Conservation (phyloP, 1,140 invertebrate species). For the Chionoecetes opilio region DNA sequence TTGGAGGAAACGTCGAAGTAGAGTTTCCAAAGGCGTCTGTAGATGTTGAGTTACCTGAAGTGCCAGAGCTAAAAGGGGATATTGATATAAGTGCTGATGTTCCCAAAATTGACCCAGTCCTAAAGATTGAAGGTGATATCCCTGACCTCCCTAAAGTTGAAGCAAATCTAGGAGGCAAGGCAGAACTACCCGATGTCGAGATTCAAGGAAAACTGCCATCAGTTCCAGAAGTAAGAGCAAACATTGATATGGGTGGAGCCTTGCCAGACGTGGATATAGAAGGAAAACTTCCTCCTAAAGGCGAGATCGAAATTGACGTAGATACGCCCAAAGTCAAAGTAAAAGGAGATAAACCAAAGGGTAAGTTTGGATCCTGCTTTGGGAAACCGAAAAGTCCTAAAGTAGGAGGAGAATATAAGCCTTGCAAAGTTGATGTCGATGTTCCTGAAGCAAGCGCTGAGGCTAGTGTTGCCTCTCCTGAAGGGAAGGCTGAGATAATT, state of each 20-base stretch:
- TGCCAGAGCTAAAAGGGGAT: constrained; percentile 51
- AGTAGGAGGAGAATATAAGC: constrained; percentile 62
- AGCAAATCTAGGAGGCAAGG: constrained; percentile 62
- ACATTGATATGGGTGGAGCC: not conserved
- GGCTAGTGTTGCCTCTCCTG: not conserved
- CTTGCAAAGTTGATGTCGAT: constrained; percentile 41
- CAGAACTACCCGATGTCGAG: constrained; percentile 48
- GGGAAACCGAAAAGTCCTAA: constrained; percentile 60
- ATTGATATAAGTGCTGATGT: constrained; percentile 37
- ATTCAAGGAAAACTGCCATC: constrained; percentile 11
- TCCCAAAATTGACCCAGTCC: constrained; percentile 35
- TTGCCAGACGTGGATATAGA: constrained; percentile 36
- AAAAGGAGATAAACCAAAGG: constrained; percentile 66
- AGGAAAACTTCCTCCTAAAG: constrained; percentile 36
- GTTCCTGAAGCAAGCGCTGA: constrained; percentile 43
- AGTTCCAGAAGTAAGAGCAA: constrained; percentile 31
- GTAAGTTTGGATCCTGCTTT: constrained; percentile 62
- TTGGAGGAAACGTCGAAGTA: constrained; percentile 53
- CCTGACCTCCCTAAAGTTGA: constrained; percentile 68
- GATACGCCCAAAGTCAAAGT: constrained; percentile 48
- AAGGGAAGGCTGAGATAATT: constrained; percentile 12
- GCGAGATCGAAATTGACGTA: constrained; percentile 49
- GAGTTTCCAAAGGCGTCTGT: constrained; percentile 51
- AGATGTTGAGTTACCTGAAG: constrained; percentile 32
- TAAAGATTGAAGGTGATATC: constrained; percentile 60